A percentile compares a stretch with the other conserved stretches of the same genome.
Conservation (phyloP, 2,888 invertebrate genomes). For the Junonia oenone region DNA sequence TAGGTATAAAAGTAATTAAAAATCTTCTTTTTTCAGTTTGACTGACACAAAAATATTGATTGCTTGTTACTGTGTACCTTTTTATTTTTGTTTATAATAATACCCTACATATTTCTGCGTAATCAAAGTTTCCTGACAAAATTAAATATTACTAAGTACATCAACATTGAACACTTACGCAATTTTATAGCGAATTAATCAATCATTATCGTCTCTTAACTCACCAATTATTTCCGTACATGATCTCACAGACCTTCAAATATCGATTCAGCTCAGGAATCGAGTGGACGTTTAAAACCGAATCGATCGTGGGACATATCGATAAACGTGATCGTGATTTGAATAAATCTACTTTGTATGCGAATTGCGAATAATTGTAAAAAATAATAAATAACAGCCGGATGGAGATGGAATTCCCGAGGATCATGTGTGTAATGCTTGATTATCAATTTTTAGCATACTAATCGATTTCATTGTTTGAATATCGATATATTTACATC, state of each 20-base stretch:
- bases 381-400: conserved; percentile 25
- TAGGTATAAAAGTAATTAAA: too few species aligned
- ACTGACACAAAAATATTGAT: too few species aligned
- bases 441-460: conserved; percentile 1
- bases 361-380: conserved; percentile 8
- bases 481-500: too few species aligned
- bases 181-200: too few species aligned
- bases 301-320: conserved; percentile 42
- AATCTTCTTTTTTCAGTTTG: too few species aligned
- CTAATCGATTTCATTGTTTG: neutral
- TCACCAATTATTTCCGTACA: conserved; percentile 17
- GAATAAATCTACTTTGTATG: conserved; percentile 29
- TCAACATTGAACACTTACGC: too few species aligned
- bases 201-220: too few species aligned
- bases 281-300: conserved; percentile 36
- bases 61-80: too few species aligned
- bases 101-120: too few species aligned
- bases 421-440: conserved; percentile 18
- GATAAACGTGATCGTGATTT: conserved; percentile 33
- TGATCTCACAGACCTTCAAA: conserved; percentile 10
- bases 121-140: too few species aligned
- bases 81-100: too few species aligned
- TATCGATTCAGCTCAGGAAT: conserved; percentile 24
- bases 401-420: conserved; percentile 20
- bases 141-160: too few species aligned